Conservation (phyloP, 2,113 vertebrate genomes). For the Tringa solitaria region DNA sequence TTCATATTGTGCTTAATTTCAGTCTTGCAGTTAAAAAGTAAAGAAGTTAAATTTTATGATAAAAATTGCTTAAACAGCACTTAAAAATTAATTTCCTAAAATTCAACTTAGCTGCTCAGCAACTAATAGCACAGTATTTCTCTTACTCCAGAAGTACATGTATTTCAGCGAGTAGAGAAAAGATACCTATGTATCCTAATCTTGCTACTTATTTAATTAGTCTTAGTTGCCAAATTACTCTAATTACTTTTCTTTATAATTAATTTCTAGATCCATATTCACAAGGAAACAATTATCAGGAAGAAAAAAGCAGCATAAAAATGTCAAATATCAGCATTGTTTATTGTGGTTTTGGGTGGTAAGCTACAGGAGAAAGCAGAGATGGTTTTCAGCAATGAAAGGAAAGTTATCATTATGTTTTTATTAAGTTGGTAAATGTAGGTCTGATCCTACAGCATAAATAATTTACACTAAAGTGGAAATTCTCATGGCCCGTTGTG, state of each 20-base stretch:
- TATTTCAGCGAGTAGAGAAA: not conserved
- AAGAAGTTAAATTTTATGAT: not conserved
- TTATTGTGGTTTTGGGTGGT: not conserved
- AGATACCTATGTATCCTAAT: not conserved
- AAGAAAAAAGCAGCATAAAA: not conserved
- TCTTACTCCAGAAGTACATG: not conserved
- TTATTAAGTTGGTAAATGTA: not conserved
- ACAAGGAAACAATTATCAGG: not conserved
- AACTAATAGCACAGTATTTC: not conserved
- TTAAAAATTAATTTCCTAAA: not conserved
- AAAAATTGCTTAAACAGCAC: not conserved
- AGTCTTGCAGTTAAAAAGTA: not conserved
- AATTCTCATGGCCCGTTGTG: not conserved
- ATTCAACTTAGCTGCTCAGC: not conserved
- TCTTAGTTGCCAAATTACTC: not conserved
- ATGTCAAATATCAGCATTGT: not conserved
- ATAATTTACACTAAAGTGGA: not conserved
- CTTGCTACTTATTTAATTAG: not conserved
- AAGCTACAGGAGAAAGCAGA: not conserved
- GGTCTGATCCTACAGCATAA: not conserved
- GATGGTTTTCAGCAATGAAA: not conserved
- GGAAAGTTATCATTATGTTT: not conserved
- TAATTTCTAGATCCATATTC: not conserved
- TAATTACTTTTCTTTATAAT: not conserved
- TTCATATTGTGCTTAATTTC: not conserved